Evolutionary conservation across 2,113 vertebrate genomes (phyloP).

Genomic region (Lynx canadensis): DNA sequence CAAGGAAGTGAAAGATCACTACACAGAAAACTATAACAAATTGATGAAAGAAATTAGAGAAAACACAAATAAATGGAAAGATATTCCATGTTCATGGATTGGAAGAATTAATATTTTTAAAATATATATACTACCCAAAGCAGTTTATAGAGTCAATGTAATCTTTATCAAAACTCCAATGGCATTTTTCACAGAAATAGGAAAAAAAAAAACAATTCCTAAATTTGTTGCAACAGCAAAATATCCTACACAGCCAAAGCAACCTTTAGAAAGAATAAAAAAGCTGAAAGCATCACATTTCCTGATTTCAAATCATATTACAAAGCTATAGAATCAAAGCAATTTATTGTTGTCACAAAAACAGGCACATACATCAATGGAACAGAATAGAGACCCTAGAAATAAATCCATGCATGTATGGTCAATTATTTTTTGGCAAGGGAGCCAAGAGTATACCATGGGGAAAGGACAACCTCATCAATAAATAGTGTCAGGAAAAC

Average conservation of each 20-base stretch:
- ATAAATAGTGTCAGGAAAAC: not conserved
- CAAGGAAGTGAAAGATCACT: not conserved
- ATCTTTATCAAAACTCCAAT: not conserved
- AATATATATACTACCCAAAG: not conserved
- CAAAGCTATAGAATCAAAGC: not conserved
- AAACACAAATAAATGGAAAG: not conserved
- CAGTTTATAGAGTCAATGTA: not conserved
- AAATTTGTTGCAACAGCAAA: not conserved
- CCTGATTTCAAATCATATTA: not conserved
- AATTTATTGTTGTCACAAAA: not conserved
- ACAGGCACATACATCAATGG: not conserved
- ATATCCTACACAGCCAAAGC: not conserved
- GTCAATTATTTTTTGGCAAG: not conserved
- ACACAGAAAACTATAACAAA: not conserved
- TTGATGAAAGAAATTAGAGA: not conserved
- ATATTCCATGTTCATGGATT: not conserved
- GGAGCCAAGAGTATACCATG: not conserved
- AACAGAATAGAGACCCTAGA: not conserved
- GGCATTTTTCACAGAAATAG: not conserved
- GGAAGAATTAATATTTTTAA: not conserved
- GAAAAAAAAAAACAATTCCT: not conserved
- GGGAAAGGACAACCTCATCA: not conserved
- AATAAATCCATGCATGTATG: not conserved
- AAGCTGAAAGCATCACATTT: not conserved
- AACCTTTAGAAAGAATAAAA: not conserved